phyloP scores from a whole-genome alignment of 2,888 invertebrate species.

The Ectropis crepuscularia region DNA sequence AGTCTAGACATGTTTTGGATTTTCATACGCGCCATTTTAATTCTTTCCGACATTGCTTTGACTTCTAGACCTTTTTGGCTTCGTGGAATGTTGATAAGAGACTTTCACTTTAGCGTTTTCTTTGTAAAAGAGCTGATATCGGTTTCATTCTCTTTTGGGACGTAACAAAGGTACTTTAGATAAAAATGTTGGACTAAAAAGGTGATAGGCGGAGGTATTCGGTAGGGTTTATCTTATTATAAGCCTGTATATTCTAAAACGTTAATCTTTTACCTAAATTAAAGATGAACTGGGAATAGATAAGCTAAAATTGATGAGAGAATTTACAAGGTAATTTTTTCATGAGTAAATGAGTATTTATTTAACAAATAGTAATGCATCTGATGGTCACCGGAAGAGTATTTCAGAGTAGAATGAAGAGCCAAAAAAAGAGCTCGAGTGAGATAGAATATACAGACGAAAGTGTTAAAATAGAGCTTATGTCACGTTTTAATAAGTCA shows the following conservation, averaged over 20 bases:
- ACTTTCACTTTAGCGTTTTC: constrained; percentile 31
- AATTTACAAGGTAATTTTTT: no score
- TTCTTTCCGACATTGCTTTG: neutral
- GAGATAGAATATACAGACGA: no score
- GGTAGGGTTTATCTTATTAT: constrained; percentile 7
- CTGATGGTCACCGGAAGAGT: no score
- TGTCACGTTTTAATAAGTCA: no score
- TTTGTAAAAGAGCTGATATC: constrained; percentile 21
- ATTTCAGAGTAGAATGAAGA: no score
- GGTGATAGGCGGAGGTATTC: neutral
- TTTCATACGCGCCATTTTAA: neutral
- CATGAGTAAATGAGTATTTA: no score
- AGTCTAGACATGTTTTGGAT: neutral
- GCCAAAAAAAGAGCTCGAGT: no score
- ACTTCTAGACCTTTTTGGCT: constrained; percentile 7
- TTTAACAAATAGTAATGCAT: no score
- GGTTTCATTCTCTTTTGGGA: constrained; percentile 14
- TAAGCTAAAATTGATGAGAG: neutral
- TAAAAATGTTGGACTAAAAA: constrained; percentile 10
- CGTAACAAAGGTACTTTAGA: constrained; percentile 11
- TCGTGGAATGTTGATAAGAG: constrained; percentile 5
- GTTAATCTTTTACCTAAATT: neutral
- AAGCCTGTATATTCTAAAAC: neutral
- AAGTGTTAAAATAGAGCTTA: no score
- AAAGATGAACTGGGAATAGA: neutral